Evolutionary conservation across 2,888 invertebrate genomes (phyloP).

Genomic region (Silvanus unidentatus): DNA sequence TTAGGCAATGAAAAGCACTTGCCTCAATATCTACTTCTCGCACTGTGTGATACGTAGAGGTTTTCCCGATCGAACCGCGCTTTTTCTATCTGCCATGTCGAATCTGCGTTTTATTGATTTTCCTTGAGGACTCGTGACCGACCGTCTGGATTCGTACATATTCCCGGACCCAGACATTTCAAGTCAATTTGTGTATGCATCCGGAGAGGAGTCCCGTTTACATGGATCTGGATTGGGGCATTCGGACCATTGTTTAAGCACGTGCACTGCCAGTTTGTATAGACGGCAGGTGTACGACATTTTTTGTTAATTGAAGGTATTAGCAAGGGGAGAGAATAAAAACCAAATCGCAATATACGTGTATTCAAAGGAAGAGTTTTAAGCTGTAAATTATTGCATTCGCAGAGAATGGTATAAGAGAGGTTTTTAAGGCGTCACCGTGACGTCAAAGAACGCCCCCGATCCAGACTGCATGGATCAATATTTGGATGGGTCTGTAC

Average conservation of each 20-base stretch:
- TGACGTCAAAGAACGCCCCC: neutral
- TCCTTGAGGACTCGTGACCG: conserved; percentile 8
- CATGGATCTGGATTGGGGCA: no score
- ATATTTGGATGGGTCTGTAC: neutral
- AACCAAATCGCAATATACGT: no score
- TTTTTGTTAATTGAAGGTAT: no score
- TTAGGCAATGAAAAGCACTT: no score
- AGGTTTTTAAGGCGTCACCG: neutral
- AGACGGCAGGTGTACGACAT: no score
- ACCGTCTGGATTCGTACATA: conserved; percentile 13
- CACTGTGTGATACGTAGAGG: no score
- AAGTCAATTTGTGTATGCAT: conserved; percentile 30
- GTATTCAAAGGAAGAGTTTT: no score
- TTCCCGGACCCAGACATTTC: conserved; percentile 39
- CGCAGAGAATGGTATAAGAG: neutral
- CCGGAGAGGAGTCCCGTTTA: conserved; percentile 15
- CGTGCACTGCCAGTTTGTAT: no score
- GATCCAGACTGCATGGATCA: neutral
- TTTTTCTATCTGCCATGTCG: conserved; percentile 16
- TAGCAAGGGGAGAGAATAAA: no score
- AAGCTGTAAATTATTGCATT: no score
- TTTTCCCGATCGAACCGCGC: conserved; percentile 8
- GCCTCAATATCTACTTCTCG: no score
- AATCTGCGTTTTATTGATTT: conserved; percentile 11
- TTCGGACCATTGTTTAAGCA: no score